phyloP scores from a whole-genome alignment of 2,888 invertebrate genomes.

The Bembecia ichneumoniformis region DNA sequence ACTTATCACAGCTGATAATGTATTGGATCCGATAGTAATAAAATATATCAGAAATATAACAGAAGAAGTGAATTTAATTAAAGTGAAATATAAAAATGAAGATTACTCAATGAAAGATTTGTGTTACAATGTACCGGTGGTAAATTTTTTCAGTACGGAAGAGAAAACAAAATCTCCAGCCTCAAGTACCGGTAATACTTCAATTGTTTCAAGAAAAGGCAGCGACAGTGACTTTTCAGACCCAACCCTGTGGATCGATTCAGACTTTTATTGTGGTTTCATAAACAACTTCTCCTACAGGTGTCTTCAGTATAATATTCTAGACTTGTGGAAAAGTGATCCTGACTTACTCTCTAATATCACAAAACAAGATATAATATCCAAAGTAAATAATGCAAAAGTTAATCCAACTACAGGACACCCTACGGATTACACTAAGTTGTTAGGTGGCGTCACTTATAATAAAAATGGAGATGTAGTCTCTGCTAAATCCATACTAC shows the following conservation, averaged over 20 bases:
- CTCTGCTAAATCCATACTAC: conserved; percentile 74
- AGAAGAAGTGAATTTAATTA: conserved; percentile 52
- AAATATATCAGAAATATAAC: conserved; percentile 64
- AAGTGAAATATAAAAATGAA: conserved; percentile 32
- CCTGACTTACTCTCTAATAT: conserved; percentile 59
- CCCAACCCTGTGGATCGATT: conserved; percentile 68
- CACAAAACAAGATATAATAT: conserved; percentile 74
- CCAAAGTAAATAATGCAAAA: conserved; percentile 71
- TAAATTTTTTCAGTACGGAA: conserved; percentile 42
- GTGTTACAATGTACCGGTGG: conserved; percentile 58
- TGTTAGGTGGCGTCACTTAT: conserved; percentile 73
- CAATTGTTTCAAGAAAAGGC: conserved; percentile 13
- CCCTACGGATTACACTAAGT: conserved; percentile 72
- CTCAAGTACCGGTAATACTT: conserved; percentile 14
- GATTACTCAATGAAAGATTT: conserved; percentile 39
- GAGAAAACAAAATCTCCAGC: conserved; percentile 32
- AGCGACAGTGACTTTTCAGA: conserved; percentile 58
- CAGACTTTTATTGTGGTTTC: conserved; percentile 75
- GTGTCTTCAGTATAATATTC: conserved; percentile 76
- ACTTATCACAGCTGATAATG: conserved; percentile 77
- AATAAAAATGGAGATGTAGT: conserved; percentile 75
- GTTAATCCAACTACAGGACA: conserved; percentile 78
- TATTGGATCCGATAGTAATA: conserved; percentile 75
- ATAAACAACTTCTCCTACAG: conserved; percentile 72
- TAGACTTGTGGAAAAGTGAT: conserved; percentile 81